Base-by-base conservation (phyloP, 2,113 vertebrate genomes). In the Microcebus tavaratra region DNA sequence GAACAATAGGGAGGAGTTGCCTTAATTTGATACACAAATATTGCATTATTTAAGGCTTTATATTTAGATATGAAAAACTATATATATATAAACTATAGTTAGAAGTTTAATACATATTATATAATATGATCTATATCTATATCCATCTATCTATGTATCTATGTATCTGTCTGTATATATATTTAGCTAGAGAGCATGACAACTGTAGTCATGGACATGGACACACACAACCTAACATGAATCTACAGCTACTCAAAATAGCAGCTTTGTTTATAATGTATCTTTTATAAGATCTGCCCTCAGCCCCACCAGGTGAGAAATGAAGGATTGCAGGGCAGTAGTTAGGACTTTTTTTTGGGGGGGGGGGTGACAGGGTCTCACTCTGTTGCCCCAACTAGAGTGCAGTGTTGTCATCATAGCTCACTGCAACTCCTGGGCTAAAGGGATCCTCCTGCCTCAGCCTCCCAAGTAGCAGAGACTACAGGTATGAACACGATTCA, bases 401-500 rank as follows among this genome's bases (percentile, higher is more conserved):
- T 39, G 39, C 39, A 39, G 39, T 39, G 39, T 39, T 3, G 3
- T 39, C 39, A 39, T 39, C 39, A 39, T 3, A 55, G 5, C 53
- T 55, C 53, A 55, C 53, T 18, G 53, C 15, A 55, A 55, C 53
- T 55, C 17, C 53, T 55, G 53, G 53, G 53, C 53, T 55, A 15
- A 55, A 55, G 15, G 15, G 17, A 55, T 55, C 53, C 53, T 55
- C 53, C 53, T 55, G 53, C 53, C 53, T 55, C 15, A 17, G 53
- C 53, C 53, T 55, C 53, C 53, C 53, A 55, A 18, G 53, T 55
- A 55, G 53, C 53, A 17, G 53, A 55, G 53, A 55, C 53, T 55
- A 55, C 53, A 55, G 53, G 31, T 4, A 1, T 17, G 90, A 73
- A 55, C 2, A 0, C 0, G 2, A 5, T 31, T 20, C 3, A 9